Percentiles rank a stretch among this genome's conserved stretches.
These are phyloP conservation scores for Phylloscopus whistleri DNA, from an alignment of 2,113 vertebrate genomes.

Conservation along the genomic window DNA sequence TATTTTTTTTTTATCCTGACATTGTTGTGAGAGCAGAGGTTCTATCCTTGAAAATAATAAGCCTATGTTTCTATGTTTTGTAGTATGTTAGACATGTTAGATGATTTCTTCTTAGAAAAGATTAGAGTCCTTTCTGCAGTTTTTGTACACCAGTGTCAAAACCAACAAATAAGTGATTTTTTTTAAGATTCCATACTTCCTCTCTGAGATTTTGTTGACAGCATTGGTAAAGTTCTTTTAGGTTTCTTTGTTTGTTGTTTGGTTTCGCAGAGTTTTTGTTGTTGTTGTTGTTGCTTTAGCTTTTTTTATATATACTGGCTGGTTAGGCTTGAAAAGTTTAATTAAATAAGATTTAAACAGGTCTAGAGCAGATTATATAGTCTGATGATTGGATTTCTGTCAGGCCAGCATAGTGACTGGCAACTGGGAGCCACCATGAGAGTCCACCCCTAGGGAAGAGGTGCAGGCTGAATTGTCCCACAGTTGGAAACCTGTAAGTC, in stretches of 20 bases:
- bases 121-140: neutral
- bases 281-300: neutral
- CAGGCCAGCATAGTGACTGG: neutral
- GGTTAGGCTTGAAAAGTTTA: neutral
- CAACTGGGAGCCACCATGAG: neutral
- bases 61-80: neutral
- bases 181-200: neutral
- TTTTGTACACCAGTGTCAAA: neutral
- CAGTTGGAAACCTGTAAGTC: neutral
- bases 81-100: neutral
- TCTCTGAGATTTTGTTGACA: neutral
- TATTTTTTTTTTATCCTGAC: neutral
- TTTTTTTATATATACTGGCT: neutral
- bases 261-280: fast-evolving
- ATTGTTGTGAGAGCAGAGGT: neutral
- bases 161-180: neutral
- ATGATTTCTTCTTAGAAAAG: neutral
- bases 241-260: neutral
- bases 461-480: neutral
- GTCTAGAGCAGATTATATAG: neutral
- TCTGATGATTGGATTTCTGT: neutral
- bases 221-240: neutral
- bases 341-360: neutral
- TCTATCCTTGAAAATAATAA: neutral
- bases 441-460: neutral